A percentile compares a stretch with the other conserved stretches of the same genome.
These are phyloP conservation scores for Aegithalos caudatus DNA, from an alignment of 2,113 vertebrate genomes.

Conservation along the genomic window DNA sequence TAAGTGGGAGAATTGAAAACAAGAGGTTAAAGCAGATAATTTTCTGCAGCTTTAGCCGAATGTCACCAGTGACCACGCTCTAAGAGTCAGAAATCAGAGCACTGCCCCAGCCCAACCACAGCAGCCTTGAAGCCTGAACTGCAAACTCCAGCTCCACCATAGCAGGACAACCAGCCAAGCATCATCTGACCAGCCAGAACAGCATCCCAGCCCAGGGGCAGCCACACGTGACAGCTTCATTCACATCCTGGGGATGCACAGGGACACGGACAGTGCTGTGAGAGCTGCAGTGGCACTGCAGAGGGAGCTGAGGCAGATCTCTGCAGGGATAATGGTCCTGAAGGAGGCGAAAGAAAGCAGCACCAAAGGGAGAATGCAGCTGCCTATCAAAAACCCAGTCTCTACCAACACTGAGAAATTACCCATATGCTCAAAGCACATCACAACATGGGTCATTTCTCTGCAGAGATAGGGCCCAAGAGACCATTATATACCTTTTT, in stretches of 20 bases:
- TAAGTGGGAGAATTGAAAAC: neutral
- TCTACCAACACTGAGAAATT: neutral
- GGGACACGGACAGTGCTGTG: neutral
- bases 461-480: neutral
- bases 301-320: neutral
- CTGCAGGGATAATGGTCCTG: neutral
- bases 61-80: neutral
- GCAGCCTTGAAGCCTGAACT: neutral
- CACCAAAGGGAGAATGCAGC: neutral
- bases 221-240: accelerated
- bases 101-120: neutral
- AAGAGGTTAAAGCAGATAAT: neutral
- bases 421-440: neutral
- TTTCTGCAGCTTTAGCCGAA: neutral
- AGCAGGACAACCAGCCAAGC: neutral
- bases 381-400: neutral
- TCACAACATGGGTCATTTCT: neutral
- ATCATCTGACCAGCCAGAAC: neutral
- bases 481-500: neutral
- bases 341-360: neutral
- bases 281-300: neutral
- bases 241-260: accelerated
- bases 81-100: neutral
- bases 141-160: neutral
- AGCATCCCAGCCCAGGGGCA: neutral